phyloP scores from a whole-genome alignment of 2,113 vertebrate species.

The Australoheros scitulus region DNA sequence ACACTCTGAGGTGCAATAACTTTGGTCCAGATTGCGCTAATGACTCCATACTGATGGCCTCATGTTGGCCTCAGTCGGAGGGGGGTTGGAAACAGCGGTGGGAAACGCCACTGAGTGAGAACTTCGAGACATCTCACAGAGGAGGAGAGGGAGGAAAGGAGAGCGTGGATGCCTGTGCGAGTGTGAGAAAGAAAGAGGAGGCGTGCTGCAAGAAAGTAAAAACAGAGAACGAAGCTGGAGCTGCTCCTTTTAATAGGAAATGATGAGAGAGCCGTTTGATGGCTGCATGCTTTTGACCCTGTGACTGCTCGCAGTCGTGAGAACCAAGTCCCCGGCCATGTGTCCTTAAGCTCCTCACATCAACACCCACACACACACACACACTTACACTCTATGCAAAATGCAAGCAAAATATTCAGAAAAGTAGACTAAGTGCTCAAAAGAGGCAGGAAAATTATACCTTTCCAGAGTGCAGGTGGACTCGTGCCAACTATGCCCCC shows the following conservation, averaged over 20 bases:
- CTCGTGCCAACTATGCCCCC: slow-evolving; percentile 68
- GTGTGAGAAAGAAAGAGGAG: background rate
- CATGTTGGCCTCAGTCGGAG: slow-evolving; percentile 36
- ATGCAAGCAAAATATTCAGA: slow-evolving; percentile 13
- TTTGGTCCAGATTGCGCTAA: slow-evolving; percentile 55
- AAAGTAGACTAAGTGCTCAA: slow-evolving; percentile 6
- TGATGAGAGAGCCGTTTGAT: slow-evolving; percentile 53
- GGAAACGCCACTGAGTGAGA: slow-evolving; percentile 52
- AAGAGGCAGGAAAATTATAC: slow-evolving; percentile 52
- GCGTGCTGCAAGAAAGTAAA: background rate
- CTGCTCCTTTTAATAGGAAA: slow-evolving; percentile 43
- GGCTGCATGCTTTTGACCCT: slow-evolving; percentile 55
- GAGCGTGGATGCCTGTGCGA: background rate
- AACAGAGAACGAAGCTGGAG: slow-evolving; percentile 19
- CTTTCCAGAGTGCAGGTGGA: slow-evolving; percentile 68
- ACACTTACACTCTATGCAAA: slow-evolving; percentile 1
- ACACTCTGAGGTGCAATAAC: slow-evolving; percentile 64
- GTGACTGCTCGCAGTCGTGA: slow-evolving; percentile 63
- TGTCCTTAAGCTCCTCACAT: slow-evolving; percentile 43
- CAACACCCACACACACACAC: slow-evolving; percentile 31
- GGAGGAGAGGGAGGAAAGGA: slow-evolving; percentile 13
- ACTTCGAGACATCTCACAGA: slow-evolving; percentile 29
- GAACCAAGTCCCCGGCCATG: slow-evolving; percentile 57
- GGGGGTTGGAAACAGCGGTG: slow-evolving; percentile 26
- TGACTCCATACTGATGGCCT: slow-evolving; percentile 52